phyloP scores from a whole-genome alignment of 2,113 vertebrate genomes.

The Ophiodon elongatus region DNA sequence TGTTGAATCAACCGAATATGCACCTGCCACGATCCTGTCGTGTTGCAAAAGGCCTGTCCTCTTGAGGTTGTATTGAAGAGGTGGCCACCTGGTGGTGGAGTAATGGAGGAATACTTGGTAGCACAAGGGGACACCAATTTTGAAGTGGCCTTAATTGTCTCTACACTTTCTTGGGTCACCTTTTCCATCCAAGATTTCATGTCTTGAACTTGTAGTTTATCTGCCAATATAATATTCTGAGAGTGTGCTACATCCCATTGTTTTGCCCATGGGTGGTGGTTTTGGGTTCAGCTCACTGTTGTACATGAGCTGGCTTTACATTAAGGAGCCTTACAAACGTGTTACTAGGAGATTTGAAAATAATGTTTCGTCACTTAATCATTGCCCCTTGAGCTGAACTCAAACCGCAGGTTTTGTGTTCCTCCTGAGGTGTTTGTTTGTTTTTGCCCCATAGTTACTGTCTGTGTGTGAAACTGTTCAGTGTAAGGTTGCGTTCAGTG shows the following conservation, averaged over 20 bases:
- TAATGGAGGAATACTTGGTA: constrained; percentile 19
- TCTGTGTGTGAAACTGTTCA: constrained; percentile 8
- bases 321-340: neutral
- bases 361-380: neutral
- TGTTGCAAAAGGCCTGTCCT: neutral
- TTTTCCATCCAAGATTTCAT: constrained; percentile 1
- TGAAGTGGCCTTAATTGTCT: neutral
- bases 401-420: constrained; percentile 34
- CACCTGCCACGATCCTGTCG: neutral
- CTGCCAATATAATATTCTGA: neutral
- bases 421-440: constrained; percentile 36
- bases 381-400: constrained; percentile 39
- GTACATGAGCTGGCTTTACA: neutral
- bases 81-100: constrained; percentile 79
- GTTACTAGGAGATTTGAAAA: constrained; percentile 9
- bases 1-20: neutral
- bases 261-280: constrained; percentile 40
- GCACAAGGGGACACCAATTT: constrained; percentile 6
- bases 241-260: neutral
- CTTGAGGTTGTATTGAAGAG: constrained; percentile 73
- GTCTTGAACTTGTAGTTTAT: neutral
- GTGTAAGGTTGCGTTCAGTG: neutral
- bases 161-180: constrained; percentile 8
- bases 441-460: constrained; percentile 4
- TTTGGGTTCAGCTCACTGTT: constrained; percentile 61